Percentiles rank a stretch among this genome's conserved stretches.
phyloP scores from a whole-genome alignment of 2,113 vertebrate genomes.

The Pomatorhinus ruficollis region DNA sequence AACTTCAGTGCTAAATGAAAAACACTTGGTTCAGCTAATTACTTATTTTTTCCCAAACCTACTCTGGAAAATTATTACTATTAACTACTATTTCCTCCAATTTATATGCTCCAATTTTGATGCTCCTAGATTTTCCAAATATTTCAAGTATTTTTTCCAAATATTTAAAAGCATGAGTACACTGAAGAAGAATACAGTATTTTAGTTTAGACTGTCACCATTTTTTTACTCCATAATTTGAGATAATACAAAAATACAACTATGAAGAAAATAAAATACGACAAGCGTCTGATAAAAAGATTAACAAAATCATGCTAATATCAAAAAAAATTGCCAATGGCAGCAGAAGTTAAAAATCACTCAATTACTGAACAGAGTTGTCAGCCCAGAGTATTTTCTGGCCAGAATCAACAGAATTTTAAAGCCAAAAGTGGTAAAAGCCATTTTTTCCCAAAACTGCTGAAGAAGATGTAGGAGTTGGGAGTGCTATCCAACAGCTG shows the following conservation, averaged over 20 bases:
- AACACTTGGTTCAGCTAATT: background rate
- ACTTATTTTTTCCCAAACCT: background rate
- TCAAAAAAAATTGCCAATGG: background rate
- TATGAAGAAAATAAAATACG: background rate
- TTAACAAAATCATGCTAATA: background rate
- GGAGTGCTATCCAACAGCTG: background rate
- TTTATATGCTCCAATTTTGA: background rate
- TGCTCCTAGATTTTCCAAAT: background rate
- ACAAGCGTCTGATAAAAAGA: background rate
- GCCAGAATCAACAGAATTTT: background rate
- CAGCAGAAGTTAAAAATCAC: background rate
- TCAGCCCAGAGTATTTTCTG: background rate
- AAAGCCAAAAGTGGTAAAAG: background rate
- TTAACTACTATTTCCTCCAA: no score
- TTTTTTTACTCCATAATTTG: background rate
- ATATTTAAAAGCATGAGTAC: background rate
- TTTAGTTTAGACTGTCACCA: background rate
- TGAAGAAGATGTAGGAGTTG: background rate
- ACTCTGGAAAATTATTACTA: background rate
- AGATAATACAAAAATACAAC: background rate
- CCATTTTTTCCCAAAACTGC: background rate
- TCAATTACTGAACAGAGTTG: background rate
- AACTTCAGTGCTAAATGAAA: background rate
- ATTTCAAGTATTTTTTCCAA: background rate
- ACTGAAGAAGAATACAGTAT: background rate